Evolutionary conservation across 2,888 invertebrate genomes (phyloP), one percentile per base, ranked within the genome.

Genomic region (Harpagoxenus sublaevis): DNA sequence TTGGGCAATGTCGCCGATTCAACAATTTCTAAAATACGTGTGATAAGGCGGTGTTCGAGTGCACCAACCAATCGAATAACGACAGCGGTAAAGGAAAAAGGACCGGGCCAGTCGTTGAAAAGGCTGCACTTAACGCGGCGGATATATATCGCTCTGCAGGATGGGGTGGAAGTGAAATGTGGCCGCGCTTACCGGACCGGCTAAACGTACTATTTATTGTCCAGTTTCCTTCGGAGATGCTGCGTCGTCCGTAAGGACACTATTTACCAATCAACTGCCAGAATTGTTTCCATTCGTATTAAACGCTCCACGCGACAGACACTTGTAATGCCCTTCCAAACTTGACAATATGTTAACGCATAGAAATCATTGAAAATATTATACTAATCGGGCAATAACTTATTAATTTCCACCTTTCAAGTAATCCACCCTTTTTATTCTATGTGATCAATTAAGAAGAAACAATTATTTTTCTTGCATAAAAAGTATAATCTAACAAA

Each of bases 201-300:
- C 84, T 91, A 87, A 90, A 89, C 79, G 89, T 77, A 84, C 91
- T 89, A 91, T 90, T 89, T 90, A 89, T 90, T 86, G 91, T 89
- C 71, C 86, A 68, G 63, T 63, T 84, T 78, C 62, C 83, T 68
- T 66, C 70, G 75, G 51, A 83, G 79, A 88, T 71, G 31, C 68
- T 23, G 35, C 71, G 48, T 65, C 78, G 35, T 53, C 75, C 62
- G 15, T 68, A 83, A 78, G 70, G 62, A 66, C 71, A 60, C 45
- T 75, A 81, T 86, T 90, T 84, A 84, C 62, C 81, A 71, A 82
- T 75, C 60, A 55, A 35, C 48, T 77, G 45, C 66, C 74, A 81
- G 63, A 83, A 85, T 71, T 71, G 73, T 28, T 82, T 86, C 70
- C 31, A 53, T 65, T 70, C 63, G 23, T 60, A 66, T 42, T 57